Conservation (phyloP, 2,888 invertebrate species). For the Sacculina carcini region DNA sequence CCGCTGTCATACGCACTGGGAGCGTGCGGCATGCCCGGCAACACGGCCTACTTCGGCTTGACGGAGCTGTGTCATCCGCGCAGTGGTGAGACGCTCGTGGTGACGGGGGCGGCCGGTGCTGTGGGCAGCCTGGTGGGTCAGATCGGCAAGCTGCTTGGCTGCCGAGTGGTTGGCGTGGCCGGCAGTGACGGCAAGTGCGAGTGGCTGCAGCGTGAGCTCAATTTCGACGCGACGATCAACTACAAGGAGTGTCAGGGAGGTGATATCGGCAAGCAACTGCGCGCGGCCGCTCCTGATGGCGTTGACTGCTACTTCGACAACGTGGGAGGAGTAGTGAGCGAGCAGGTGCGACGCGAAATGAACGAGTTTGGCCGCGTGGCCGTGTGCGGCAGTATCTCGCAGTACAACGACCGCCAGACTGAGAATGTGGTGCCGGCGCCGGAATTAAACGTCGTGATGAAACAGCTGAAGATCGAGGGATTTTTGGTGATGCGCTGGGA, state of each 20-base stretch:
- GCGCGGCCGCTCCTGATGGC: neutral
- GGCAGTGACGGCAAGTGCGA: slow-evolving; percentile 40
- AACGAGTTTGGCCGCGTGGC: slow-evolving; percentile 31
- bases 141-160: slow-evolving; percentile 39
- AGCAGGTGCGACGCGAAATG: slow-evolving; percentile 20
- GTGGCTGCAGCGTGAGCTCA: slow-evolving; percentile 30
- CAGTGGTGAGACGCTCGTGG: slow-evolving; percentile 39
- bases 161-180: slow-evolving; percentile 41
- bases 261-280: slow-evolving; percentile 27
- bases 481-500: slow-evolving; percentile 29
- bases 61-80: slow-evolving; percentile 41
- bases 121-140: slow-evolving; percentile 52
- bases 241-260: slow-evolving; percentile 36
- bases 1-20: slow-evolving; percentile 33
- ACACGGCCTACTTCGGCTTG: slow-evolving; percentile 46
- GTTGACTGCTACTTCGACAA: neutral
- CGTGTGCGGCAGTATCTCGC: slow-evolving; percentile 36
- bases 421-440: neutral
- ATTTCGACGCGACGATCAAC: slow-evolving; percentile 40
- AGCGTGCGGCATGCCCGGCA: slow-evolving; percentile 38
- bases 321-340: neutral
- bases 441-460: slow-evolving; percentile 14
- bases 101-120: slow-evolving; percentile 48
- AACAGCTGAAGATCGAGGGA: slow-evolving; percentile 35
- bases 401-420: slow-evolving; percentile 28